phyloP scores from a whole-genome alignment of 2,113 vertebrate species.

The Charina bottae region DNA sequence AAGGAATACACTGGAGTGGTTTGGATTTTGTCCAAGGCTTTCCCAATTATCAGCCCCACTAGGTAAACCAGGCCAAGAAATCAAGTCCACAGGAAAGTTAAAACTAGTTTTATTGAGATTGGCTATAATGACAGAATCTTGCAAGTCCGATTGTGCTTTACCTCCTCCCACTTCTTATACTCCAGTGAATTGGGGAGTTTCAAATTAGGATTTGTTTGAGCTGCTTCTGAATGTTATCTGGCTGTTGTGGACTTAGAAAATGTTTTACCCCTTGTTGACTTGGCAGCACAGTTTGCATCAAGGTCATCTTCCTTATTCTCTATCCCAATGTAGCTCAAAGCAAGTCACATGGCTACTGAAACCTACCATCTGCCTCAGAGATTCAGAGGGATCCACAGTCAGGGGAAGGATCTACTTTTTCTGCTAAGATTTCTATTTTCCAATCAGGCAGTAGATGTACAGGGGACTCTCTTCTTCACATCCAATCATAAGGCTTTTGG shows the following conservation, averaged over 20 bases:
- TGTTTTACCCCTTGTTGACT: background rate
- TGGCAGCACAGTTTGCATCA: background rate
- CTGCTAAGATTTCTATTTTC: too few relatives aligned
- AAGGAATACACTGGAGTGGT: background rate
- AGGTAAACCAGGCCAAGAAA: background rate
- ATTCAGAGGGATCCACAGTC: too few relatives aligned
- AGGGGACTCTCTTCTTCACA: too few relatives aligned
- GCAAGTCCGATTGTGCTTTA: background rate
- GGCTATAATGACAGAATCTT: background rate
- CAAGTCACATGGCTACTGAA: too few relatives aligned
- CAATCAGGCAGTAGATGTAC: too few relatives aligned
- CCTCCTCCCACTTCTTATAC: background rate
- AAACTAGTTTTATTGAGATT: background rate
- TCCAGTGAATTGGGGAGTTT: background rate
- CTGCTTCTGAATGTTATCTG: background rate
- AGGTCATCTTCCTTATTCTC: background rate
- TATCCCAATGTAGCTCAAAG: too few relatives aligned
- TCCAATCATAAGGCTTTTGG: too few relatives aligned
- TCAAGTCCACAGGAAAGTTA: background rate
- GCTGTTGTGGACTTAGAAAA: background rate
- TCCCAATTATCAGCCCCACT: background rate
- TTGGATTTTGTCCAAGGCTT: background rate
- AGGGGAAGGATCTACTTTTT: too few relatives aligned
- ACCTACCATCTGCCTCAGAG: too few relatives aligned
- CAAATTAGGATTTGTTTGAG: background rate